Evolutionary conservation across 1,140 invertebrate genomes (phyloP).

Genomic region (Procambarus virginalis): DNA sequence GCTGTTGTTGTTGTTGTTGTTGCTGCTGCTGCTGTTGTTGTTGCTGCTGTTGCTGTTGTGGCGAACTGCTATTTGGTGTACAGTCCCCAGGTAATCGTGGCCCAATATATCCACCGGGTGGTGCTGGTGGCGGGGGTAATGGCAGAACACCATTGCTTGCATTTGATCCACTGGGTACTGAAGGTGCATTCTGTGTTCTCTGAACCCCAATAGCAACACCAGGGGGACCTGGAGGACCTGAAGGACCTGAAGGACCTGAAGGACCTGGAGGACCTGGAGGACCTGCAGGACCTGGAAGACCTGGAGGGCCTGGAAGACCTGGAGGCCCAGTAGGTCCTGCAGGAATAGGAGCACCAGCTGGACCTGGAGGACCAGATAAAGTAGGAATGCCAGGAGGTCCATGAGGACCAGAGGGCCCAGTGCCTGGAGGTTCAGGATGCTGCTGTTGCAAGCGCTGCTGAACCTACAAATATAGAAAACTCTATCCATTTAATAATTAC

Average conservation of each 20-base stretch:
- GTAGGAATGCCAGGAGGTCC: not conserved
- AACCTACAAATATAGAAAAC: slow-evolving; percentile 12
- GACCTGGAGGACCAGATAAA: not conserved
- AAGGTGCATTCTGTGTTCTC: not conserved
- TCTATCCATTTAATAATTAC: too few species aligned
- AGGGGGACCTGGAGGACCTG: slow-evolving; percentile 8
- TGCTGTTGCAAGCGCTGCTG: slow-evolving; percentile 55
- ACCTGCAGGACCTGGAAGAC: not conserved
- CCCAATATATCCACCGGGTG: slow-evolving; percentile 32
- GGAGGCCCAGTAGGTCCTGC: slow-evolving; percentile 21
- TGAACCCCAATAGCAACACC: not conserved
- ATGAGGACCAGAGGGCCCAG: slow-evolving; percentile 15
- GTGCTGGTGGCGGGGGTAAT: slow-evolving; percentile 44
- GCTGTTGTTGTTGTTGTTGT: slow-evolving; percentile 1
- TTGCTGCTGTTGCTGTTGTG: slow-evolving; percentile 13
- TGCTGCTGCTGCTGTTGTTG: slow-evolving; percentile 5
- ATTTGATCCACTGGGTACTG: not conserved
- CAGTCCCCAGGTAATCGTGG: not conserved
- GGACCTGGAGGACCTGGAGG: not conserved
- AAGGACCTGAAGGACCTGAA: slow-evolving; percentile 11
- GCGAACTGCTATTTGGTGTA: not conserved
- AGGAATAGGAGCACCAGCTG: not conserved
- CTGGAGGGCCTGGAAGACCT: slow-evolving; percentile 3
- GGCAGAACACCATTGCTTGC: slow-evolving; percentile 28
- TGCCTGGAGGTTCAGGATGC: slow-evolving; percentile 46